Evolutionary conservation across 2,888 invertebrate genomes (phyloP), one percentile per base, ranked within the genome.

Genomic region (Drosophila fulvimacula): DNA sequence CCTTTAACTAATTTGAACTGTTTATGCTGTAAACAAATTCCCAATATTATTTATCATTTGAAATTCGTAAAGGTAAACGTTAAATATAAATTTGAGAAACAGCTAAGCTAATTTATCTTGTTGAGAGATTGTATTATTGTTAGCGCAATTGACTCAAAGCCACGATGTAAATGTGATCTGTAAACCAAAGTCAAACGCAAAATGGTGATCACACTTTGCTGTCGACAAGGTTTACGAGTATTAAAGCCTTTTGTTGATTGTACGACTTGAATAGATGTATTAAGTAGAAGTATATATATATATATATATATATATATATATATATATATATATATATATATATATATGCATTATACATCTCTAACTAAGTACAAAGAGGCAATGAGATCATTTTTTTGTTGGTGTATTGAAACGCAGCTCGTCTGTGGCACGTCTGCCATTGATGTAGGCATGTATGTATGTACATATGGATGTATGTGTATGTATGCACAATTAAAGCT

Each of bases 301-400:
- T 3, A 21, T 27, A 30, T 13, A 13, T 36, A 24, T 66, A n/a
- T 51, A 1, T 21, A 1, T 17, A 30, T 30, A 21, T 27, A 32
- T 3, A 60, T 10, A 36, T 19, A 34, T 15, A 34, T 3, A 21
- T 27, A 30, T 13, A 13, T 36, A 24, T 66, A n/a, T 51, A 1
- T 21, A 1, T 17, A 30, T 30, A 21, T 27, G 36, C n/a, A 49
- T 34, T 49, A 30, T 27, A 19, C 15, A 30, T 36, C 19, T 51
- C 38, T n/a, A 57, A 36, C 57, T 60, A 58, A 56, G 56, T 53
- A 61, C 52, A 80, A 59, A 64, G 49, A 64, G 49, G 69, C 82
- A 88, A 76, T 89, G 87, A 87, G 86, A 87, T 87, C 90, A 87
- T 49, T 83, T 81, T 82, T 70, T 30, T 17, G n/a, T n/a, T n/a